These are phyloP conservation scores for Helicoverpa armigera DNA, from an alignment of 1,140 invertebrate genomes.

Conservation along the genomic window DNA sequence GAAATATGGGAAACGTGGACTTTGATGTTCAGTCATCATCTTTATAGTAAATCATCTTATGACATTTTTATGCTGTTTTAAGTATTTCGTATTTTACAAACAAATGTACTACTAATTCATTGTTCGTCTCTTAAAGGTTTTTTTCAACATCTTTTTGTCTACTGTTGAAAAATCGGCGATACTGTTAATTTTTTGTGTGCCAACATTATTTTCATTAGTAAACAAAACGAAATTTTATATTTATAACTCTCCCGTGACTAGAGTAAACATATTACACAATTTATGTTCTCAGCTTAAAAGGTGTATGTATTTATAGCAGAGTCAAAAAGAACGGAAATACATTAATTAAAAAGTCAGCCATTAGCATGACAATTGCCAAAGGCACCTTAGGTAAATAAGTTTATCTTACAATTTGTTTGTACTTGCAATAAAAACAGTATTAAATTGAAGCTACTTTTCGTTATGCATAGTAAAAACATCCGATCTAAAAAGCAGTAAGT, in stretches of 20 bases:
- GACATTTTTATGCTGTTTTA: too few species aligned
- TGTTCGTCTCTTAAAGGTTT: too few species aligned
- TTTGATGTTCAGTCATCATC: background rate
- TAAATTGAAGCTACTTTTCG: background rate
- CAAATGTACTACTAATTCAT: too few species aligned
- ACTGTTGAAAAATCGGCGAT: background rate
- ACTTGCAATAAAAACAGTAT: background rate
- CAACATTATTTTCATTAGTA: constrained; percentile 25
- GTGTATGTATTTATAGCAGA: background rate
- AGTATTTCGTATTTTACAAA: too few species aligned
- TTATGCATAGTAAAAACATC: background rate
- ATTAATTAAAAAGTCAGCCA: too few species aligned
- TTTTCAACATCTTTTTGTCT: background rate
- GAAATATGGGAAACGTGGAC: background rate
- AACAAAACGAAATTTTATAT: constrained; percentile 16
- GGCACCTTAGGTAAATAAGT: too few species aligned
- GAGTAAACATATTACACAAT: background rate
- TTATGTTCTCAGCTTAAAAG: background rate
- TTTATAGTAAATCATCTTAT: too few species aligned
- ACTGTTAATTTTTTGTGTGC: constrained; percentile 1
- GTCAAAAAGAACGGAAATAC: too few species aligned
- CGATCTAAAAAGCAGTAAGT: background rate
- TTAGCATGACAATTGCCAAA: too few species aligned
- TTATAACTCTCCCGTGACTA: constrained; percentile 10
- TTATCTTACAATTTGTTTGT: too few species aligned